phyloP scores from a whole-genome alignment of 2,888 invertebrate species.

The Caenorhabditis parvicauda region DNA sequence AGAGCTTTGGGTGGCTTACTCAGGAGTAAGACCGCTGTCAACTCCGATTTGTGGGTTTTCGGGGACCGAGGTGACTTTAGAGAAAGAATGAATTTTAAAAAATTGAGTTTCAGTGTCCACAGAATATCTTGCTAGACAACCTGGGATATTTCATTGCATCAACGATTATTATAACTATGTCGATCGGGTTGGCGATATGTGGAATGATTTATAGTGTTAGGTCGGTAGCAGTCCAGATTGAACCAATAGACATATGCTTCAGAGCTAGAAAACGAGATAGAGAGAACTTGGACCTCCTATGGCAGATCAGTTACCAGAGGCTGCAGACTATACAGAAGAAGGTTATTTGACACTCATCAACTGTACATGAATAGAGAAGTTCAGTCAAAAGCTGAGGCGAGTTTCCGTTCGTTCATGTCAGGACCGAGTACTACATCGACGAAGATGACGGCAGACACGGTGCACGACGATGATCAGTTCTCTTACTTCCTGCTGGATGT shows the following conservation, averaged over 20 bases:
- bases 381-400: slow-evolving; percentile 13
- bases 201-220: slow-evolving; percentile 19
- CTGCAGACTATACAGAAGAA: slow-evolving; percentile 12
- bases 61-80: slow-evolving; percentile 7
- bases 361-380: neutral
- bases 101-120: slow-evolving; percentile 15
- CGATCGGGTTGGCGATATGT: slow-evolving; percentile 14
- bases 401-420: slow-evolving; percentile 31
- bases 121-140: slow-evolving; percentile 28
- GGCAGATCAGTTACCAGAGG: slow-evolving; percentile 28
- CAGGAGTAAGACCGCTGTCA: slow-evolving; percentile 16
- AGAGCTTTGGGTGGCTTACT: slow-evolving; percentile 19
- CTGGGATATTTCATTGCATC: slow-evolving; percentile 26
- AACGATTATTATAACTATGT: slow-evolving; percentile 20
- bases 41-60: slow-evolving; percentile 30
- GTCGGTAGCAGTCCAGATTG: neutral
- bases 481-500: slow-evolving; percentile 20
- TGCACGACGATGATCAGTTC: slow-evolving; percentile 17
- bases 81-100: neutral
- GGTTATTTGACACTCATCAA: neutral
- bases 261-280: slow-evolving; percentile 27
- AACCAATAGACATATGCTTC: slow-evolving; percentile 1
- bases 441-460: slow-evolving; percentile 29
- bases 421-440: slow-evolving; percentile 34
- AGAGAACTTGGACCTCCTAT: slow-evolving; percentile 27